These are phyloP conservation scores for Torymus aiolomorphi DNA, from an alignment of 2,888 invertebrate genomes.

Conservation along the genomic window DNA sequence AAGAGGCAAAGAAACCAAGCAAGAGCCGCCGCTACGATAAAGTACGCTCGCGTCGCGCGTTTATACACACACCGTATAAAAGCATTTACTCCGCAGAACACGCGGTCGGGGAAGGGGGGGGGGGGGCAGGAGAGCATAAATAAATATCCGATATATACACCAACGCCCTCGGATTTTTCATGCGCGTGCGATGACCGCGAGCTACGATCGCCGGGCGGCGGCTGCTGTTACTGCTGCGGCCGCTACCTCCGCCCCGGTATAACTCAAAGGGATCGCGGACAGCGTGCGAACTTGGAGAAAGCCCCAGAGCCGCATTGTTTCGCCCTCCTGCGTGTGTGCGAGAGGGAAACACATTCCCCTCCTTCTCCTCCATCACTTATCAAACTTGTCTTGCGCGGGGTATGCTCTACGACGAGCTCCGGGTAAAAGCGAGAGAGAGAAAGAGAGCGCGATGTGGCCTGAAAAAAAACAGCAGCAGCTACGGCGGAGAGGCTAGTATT, in stretches of 20 bases:
- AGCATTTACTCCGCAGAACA: constrained; percentile 27
- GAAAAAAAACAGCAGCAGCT: constrained; percentile 21
- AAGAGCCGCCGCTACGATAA: constrained; percentile 20
- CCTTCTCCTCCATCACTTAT: constrained; percentile 44
- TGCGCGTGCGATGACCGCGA: background rate
- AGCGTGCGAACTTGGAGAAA: constrained; percentile 19
- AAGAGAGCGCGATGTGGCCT: constrained; percentile 4
- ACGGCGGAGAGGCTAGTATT: constrained; percentile 36
- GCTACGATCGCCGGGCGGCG: constrained; percentile 29
- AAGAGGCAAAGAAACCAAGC: constrained; percentile 16
- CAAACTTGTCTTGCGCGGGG: constrained; percentile 39
- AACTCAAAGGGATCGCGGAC: background rate
- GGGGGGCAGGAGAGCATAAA: constrained; percentile 17
- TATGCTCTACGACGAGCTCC: background rate
- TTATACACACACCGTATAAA: constrained; percentile 14
- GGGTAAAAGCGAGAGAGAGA: background rate
- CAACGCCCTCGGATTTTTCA: background rate
- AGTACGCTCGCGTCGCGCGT: constrained; percentile 7
- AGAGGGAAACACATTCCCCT: constrained; percentile 37
- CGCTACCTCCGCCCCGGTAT: no score
- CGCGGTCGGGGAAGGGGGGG: background rate
- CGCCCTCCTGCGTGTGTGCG: background rate
- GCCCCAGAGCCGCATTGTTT: constrained; percentile 47
- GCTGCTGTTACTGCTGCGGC: no score
- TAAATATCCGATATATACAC: constrained; percentile 32